A percentile compares a stretch with the other conserved stretches of the same genome.
These are phyloP conservation scores for Antheraea assamensis DNA, from an alignment of 2,888 invertebrate genomes.

Conservation along the genomic window DNA sequence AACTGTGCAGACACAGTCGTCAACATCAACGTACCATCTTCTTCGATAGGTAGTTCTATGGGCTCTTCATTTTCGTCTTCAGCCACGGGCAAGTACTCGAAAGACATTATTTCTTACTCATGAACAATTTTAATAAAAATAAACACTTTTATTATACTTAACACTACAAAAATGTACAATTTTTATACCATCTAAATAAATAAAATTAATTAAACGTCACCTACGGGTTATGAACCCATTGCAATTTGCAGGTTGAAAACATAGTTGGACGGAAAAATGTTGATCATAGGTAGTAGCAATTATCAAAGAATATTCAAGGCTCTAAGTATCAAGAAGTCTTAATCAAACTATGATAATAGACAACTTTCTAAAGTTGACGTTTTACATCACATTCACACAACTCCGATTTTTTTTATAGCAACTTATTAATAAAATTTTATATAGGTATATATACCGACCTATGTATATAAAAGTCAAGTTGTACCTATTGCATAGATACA, in stretches of 20 bases:
- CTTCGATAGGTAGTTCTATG: conserved; percentile 97
- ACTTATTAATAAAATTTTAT: neutral
- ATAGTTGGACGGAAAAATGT: conserved; percentile 56
- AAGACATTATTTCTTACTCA: conserved; percentile 81
- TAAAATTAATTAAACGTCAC: conserved; percentile 79
- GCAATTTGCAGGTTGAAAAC: conserved; percentile 79
- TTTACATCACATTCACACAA: conserved; percentile 34
- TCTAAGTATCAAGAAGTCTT: conserved; percentile 57
- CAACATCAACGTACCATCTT: conserved; percentile 95
- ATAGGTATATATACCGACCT: too few species aligned
- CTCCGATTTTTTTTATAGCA: conserved; percentile 18
- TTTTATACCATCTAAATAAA: conserved; percentile 74
- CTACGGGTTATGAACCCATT: conserved; percentile 81
- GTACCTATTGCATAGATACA: too few species aligned
- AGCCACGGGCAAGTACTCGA: conserved; percentile 93
- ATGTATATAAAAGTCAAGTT: too few species aligned
- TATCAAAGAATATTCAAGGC: conserved; percentile 37
- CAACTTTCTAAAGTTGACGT: conserved; percentile 76
- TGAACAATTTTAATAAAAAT: conserved; percentile 72
- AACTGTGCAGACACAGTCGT: conserved; percentile 98
- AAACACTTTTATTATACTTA: conserved; percentile 75
- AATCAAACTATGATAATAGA: conserved; percentile 57
- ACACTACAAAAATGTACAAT: conserved; percentile 77
- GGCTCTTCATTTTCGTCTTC: conserved; percentile 99
- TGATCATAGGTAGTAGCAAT: conserved; percentile 51